Evolutionary conservation across 2,888 invertebrate species (phyloP).

Genomic region (Gastracanthus pulcherrimus): DNA sequence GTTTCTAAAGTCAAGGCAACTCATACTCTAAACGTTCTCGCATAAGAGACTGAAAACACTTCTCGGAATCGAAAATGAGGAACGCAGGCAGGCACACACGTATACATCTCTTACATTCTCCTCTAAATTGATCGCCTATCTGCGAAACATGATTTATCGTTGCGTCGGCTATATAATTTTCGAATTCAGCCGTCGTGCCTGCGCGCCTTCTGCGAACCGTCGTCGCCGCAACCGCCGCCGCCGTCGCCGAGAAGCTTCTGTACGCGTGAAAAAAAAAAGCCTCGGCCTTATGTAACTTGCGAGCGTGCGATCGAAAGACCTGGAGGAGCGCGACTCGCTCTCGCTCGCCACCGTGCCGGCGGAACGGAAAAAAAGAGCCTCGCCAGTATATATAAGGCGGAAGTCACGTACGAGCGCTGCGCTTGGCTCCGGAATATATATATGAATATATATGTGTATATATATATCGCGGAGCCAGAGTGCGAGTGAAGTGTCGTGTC

Average conservation of each 20-base stretch:
- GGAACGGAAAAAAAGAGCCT: conserved; percentile 46
- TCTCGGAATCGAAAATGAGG: too few relatives aligned
- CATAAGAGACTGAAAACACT: too few relatives aligned
- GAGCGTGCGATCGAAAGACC: conserved; percentile 37
- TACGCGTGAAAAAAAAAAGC: conserved; percentile 45
- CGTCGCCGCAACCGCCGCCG: too few relatives aligned
- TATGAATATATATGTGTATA: background rate
- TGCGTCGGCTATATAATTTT: conserved; percentile 28
- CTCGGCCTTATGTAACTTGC: conserved; percentile 49
- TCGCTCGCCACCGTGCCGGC: too few relatives aligned
- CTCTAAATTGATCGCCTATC: conserved; percentile 3
- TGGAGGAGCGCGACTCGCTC: background rate
- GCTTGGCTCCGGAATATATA: conserved; percentile 42
- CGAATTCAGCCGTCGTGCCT: conserved; percentile 29
- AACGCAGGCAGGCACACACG: too few relatives aligned
- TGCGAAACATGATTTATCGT: conserved; percentile 41
- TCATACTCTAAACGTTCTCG: too few relatives aligned
- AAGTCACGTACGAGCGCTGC: conserved; percentile 54
- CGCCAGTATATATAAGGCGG: conserved; percentile 32
- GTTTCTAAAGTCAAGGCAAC: too few relatives aligned
- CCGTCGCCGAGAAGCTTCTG: conserved; percentile 41
- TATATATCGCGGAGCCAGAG: background rate
- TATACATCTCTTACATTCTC: too few relatives aligned
- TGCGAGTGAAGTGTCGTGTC: conserved; percentile 33
- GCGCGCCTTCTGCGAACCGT: background rate